phyloP scores from a whole-genome alignment of 2,888 invertebrate species.

The Calephelis perditalis region DNA sequence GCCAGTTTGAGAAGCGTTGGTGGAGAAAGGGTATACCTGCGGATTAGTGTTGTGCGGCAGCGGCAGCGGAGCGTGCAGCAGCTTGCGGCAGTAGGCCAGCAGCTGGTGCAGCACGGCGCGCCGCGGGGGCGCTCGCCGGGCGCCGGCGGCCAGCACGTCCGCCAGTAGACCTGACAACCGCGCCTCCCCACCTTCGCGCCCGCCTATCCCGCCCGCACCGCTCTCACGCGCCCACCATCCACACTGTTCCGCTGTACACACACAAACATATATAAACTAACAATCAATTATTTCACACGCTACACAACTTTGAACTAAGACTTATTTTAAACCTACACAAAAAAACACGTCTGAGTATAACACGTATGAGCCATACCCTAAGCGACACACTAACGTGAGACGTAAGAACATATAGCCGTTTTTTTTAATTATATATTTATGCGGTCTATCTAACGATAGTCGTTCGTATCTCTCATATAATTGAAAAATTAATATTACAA shows the following conservation, averaged over 20 bases:
- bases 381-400: too few relatives aligned
- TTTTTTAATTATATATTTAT: too few relatives aligned
- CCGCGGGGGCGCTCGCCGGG: constrained; percentile 80
- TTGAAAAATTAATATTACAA: too few relatives aligned
- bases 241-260: constrained; percentile 52
- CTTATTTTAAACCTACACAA: neutral
- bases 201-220: constrained; percentile 51
- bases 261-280: neutral
- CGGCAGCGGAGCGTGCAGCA: constrained; percentile 76
- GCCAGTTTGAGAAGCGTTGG: too few relatives aligned
- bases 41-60: constrained; percentile 36
- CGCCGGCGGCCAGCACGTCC: constrained; percentile 76
- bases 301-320: too few relatives aligned
- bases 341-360: too few relatives aligned
- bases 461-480: too few relatives aligned
- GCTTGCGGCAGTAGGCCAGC: constrained; percentile 81
- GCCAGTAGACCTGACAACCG: constrained; percentile 83
- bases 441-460: too few relatives aligned
- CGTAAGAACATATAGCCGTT: too few relatives aligned
- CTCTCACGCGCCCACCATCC: constrained; percentile 46
- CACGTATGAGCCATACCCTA: too few relatives aligned
- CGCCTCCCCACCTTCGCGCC: constrained; percentile 77
- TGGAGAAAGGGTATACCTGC: neutral
- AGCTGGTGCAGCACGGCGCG: constrained; percentile 85
- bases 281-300: too few relatives aligned